These are phyloP conservation scores for Ornithoptera alexandrae DNA, from an alignment of 2,888 invertebrate species.

Conservation along the genomic window DNA sequence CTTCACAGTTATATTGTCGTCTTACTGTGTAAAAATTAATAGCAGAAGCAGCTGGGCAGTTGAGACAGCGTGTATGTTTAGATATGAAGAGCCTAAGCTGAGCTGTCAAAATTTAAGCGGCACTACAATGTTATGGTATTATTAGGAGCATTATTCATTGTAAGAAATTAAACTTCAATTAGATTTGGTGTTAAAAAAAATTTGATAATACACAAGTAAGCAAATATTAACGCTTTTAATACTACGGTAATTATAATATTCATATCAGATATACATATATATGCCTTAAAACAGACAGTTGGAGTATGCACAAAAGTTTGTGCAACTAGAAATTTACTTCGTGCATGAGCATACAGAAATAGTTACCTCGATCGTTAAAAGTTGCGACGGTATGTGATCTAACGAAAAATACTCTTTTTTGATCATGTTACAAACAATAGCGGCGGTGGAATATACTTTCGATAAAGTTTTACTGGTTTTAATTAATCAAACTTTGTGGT, in stretches of 20 bases:
- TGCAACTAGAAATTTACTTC: conserved; percentile 11
- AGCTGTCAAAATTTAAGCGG: no score
- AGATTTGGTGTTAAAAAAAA: no score
- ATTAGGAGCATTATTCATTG: no score
- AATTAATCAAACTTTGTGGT: conserved; percentile 58
- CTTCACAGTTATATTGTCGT: no score
- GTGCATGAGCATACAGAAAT: conserved; percentile 1
- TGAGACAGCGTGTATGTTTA: no score
- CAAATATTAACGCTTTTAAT: background rate
- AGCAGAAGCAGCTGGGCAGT: no score
- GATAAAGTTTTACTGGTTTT: conserved; percentile 44
- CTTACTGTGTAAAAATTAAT: no score
- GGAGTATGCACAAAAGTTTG: conserved; percentile 6
- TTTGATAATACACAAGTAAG: background rate
- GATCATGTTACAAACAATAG: conserved; percentile 14
- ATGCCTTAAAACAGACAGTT: background rate
- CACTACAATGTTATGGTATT: no score
- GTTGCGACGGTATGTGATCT: background rate
- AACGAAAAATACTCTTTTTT: conserved; percentile 6
- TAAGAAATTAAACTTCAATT: no score
- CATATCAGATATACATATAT: background rate
- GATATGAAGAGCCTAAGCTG: no score
- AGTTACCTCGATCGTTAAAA: background rate
- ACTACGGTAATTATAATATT: background rate
- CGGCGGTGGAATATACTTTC: conserved; percentile 36